phyloP scores from a whole-genome alignment of 2,888 invertebrate genomes.

The Amphipoea oculea region DNA sequence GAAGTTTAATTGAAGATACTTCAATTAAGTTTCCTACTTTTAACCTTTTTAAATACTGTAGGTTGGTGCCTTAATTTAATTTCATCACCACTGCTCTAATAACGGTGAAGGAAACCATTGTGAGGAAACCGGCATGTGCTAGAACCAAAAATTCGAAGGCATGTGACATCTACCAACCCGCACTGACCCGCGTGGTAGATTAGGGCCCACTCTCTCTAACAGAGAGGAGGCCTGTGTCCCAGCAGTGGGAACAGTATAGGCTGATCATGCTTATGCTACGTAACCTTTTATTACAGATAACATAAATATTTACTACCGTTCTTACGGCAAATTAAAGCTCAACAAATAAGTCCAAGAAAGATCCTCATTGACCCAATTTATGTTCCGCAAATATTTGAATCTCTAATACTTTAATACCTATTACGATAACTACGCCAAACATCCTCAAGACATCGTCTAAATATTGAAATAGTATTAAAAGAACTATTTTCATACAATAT shows the following conservation, averaged over 20 bases:
- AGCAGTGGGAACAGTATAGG: background rate
- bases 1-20: background rate
- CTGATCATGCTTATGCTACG: background rate
- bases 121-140: background rate
- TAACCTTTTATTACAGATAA: background rate
- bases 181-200: no score
- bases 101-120: background rate
- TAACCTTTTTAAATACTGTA: background rate
- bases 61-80: no score
- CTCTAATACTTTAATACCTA: constrained; percentile 65
- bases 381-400: constrained; percentile 60
- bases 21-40: no score
- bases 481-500: constrained; percentile 89
- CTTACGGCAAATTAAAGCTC: background rate
- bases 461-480: constrained; percentile 88
- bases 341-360: constrained; percentile 16
- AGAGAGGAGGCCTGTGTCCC: background rate
- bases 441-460: constrained; percentile 80
- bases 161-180: no score
- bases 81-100: no score
- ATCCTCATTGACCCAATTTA: constrained; percentile 44
- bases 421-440: constrained; percentile 68
- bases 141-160: background rate
- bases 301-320: constrained; percentile 9
- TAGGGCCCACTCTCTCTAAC: background rate